phyloP scores from a whole-genome alignment of 2,113 vertebrate genomes.

The Pomatorhinus ruficollis region DNA sequence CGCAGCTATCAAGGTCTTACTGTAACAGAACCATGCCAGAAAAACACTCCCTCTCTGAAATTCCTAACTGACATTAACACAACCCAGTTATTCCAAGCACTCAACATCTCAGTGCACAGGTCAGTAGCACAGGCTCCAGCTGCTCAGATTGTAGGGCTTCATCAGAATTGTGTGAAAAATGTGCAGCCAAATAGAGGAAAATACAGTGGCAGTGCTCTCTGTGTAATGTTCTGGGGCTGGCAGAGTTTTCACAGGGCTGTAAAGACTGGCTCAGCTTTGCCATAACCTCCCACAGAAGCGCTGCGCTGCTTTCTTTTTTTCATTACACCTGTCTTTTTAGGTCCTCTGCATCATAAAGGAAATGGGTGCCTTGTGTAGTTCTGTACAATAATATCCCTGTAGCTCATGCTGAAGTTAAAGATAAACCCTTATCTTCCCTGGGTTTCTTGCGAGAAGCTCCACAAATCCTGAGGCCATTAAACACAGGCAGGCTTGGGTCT shows the following conservation, averaged over 20 bases:
- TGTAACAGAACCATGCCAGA: neutral
- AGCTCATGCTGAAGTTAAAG: neutral
- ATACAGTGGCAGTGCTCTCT: neutral
- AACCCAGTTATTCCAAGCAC: neutral
- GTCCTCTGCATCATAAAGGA: neutral
- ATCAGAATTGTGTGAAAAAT: neutral
- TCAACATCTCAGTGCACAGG: neutral
- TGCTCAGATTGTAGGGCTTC: neutral
- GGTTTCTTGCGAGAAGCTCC: neutral
- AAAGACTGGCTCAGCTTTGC: neutral
- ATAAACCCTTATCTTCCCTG: neutral
- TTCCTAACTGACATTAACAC: neutral
- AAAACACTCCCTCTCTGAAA: neutral
- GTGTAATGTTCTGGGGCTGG: rapidly evolving
- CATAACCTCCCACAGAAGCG: neutral
- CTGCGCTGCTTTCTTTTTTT: neutral
- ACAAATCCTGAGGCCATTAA: neutral
- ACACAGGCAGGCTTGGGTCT: neutral
- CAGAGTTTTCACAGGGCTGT: neutral
- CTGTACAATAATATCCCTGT: neutral
- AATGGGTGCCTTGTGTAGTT: neutral
- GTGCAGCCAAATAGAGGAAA: neutral
- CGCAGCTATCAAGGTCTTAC: neutral
- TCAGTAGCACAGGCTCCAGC: neutral
- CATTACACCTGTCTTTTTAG: neutral